These are phyloP conservation scores for Cervus canadensis DNA, from an alignment of 2,113 vertebrate species.

Conservation along the genomic window DNA sequence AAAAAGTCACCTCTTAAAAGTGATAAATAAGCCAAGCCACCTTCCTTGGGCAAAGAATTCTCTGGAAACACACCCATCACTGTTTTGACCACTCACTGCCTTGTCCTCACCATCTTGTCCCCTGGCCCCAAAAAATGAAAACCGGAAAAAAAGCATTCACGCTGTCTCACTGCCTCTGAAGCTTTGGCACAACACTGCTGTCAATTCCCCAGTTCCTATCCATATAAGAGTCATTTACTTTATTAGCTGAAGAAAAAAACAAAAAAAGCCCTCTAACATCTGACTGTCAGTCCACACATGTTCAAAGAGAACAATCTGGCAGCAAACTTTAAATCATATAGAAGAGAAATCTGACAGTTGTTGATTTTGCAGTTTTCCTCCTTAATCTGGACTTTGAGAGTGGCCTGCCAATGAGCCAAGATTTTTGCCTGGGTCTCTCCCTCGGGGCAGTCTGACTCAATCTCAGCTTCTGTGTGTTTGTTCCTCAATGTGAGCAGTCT, in stretches of 20 bases:
- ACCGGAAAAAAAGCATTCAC: not conserved
- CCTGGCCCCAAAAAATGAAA: constrained; percentile 2
- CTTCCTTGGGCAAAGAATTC: constrained; percentile 1
- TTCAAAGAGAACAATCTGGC: constrained; percentile 42
- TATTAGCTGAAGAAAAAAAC: not conserved
- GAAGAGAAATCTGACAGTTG: constrained; percentile 60
- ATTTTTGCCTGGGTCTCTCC: constrained; percentile 32
- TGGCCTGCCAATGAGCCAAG: constrained; percentile 24
- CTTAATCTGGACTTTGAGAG: constrained; percentile 55
- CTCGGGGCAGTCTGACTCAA: not conserved
- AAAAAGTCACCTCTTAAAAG: not conserved
- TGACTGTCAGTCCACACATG: constrained; percentile 39
- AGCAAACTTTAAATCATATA: constrained; percentile 59
- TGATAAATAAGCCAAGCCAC: not conserved
- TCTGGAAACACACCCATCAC: not conserved
- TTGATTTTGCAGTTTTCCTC: constrained; percentile 57
- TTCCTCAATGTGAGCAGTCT: constrained; percentile 2
- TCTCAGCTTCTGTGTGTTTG: constrained; percentile 35
- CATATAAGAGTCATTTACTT: not conserved
- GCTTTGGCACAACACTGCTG: not conserved
- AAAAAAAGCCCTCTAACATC: not conserved
- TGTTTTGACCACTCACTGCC: not conserved
- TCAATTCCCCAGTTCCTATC: not conserved
- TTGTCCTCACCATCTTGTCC: not conserved
- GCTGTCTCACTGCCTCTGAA: not conserved